Conservation (phyloP, 2,888 invertebrate genomes). For the Lasioglossum oenotherae region DNA sequence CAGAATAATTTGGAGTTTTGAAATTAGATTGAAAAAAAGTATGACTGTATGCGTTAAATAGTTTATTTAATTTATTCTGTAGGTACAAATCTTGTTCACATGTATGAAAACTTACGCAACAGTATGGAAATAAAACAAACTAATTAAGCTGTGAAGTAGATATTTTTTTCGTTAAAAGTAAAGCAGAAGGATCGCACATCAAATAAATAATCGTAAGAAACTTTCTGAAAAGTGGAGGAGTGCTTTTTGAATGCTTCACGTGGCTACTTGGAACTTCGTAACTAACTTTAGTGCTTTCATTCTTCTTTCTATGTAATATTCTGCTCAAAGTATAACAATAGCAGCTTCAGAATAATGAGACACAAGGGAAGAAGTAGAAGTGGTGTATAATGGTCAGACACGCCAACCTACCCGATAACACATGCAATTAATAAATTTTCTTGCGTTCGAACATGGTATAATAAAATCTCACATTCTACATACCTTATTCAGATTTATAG, state of each 20-base stretch:
- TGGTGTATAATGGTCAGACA: not conserved
- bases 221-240: not conserved
- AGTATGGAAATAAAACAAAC: not conserved
- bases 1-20: not conserved
- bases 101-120: not conserved
- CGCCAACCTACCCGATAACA: not conserved
- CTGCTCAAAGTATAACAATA: slow-evolving; percentile 8
- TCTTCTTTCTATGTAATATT: slow-evolving; percentile 6
- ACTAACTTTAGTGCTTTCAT: slow-evolving; percentile 4
- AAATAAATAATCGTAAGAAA: slow-evolving; percentile 1
- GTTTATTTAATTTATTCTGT: not conserved
- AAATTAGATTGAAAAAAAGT: too few species aligned
- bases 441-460: not conserved
- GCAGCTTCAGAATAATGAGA: slow-evolving; percentile 11
- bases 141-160: not conserved
- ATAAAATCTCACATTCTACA: not conserved
- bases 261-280: slow-evolving; percentile 19
- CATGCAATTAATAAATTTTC: not conserved
- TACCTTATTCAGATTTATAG: not conserved
- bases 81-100: not conserved
- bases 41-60: not conserved
- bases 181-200: not conserved
- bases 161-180: not conserved
- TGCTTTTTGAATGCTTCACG: slow-evolving; percentile 1
- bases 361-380: not conserved